Base-by-base conservation (phyloP, 2,888 invertebrate genomes). In the Lucinisca nassula region DNA sequence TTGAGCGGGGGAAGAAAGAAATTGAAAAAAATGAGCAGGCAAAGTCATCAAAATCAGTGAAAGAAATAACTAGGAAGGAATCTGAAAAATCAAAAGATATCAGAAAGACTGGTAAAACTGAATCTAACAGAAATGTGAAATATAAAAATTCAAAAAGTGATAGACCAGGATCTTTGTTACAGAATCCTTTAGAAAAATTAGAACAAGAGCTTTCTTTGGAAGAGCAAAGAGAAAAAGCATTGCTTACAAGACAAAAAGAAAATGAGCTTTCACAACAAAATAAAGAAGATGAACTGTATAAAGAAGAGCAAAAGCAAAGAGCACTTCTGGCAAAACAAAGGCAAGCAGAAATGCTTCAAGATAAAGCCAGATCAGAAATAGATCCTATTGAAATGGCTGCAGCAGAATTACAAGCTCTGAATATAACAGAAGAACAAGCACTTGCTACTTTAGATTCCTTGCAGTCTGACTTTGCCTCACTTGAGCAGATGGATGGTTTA, bases 401-500 rank as follows among this genome's bases (percentile, higher is more conserved):
- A 58, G 90, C 90, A 27, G 88, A 88, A 67, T 79, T 90, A 32
- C 88, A 88, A 40, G 88, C 90, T 21, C 87, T 87, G 32, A 87
- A 87, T 35, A 87, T 90, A 67, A 87, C 90, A 75, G 90, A 90
- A 78, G 90, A 90, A 61, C 88, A 90, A 70, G 90, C 90, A n/a
- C 72, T 90, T 38, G 90, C 90, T 45, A 90, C 90, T 21, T 84
- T 93, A 70, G 93, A 94, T 77, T 93, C 94, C n/a, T 74, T 94
- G n/a, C 91, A 91, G 73, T 91, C 93, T n/a, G 95, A 94, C 61
- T 93, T 94, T 79, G 90, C 92, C 35, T 94, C 94, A 8, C 67
- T 95, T 45, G 94, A 94, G 79, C 93, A 93, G 38, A 84, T 82
- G 37, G 91, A 90, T 55, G 91, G 93, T 12, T 83, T 95, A 37